Conservation (phyloP, 1,140 invertebrate genomes). For the Tetragonula clypearis region DNA sequence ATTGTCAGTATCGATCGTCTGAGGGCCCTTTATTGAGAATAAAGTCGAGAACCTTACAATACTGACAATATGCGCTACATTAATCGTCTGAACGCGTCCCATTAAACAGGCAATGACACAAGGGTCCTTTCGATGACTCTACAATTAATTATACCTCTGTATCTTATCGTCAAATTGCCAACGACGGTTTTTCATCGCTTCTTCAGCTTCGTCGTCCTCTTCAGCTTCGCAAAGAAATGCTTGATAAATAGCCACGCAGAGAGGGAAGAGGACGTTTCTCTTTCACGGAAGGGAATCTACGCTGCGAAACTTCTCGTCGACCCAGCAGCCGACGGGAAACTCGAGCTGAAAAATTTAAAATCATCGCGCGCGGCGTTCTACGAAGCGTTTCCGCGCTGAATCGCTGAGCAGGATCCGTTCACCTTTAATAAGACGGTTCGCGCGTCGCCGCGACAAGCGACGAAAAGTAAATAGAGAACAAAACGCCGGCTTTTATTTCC, state of each 20-base stretch:
- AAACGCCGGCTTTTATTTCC: neutral
- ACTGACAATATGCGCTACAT: too few species aligned
- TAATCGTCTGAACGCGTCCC: too few species aligned
- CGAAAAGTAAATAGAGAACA: neutral
- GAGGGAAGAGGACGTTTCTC: neutral
- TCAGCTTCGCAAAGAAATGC: neutral
- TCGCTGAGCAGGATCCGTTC: neutral
- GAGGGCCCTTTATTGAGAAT: too few species aligned
- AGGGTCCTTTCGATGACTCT: too few species aligned
- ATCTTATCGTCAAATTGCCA: neutral
- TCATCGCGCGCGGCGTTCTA: neutral
- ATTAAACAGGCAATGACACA: too few species aligned
- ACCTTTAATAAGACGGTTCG: constrained; percentile 23
- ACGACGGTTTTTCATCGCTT: neutral
- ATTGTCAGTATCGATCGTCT: too few species aligned
- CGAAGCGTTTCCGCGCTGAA: neutral
- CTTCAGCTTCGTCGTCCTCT: neutral
- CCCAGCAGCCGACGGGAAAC: neutral
- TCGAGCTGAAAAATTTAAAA: constrained; percentile 11
- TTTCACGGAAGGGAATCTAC: neutral
- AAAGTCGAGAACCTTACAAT: too few species aligned
- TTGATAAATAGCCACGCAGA: too few species aligned
- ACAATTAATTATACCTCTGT: too few species aligned
- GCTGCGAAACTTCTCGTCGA: neutral
- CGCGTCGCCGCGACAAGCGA: neutral